Evolutionary conservation across 2,113 vertebrate genomes (phyloP).

Genomic region (Hucho hucho): DNA sequence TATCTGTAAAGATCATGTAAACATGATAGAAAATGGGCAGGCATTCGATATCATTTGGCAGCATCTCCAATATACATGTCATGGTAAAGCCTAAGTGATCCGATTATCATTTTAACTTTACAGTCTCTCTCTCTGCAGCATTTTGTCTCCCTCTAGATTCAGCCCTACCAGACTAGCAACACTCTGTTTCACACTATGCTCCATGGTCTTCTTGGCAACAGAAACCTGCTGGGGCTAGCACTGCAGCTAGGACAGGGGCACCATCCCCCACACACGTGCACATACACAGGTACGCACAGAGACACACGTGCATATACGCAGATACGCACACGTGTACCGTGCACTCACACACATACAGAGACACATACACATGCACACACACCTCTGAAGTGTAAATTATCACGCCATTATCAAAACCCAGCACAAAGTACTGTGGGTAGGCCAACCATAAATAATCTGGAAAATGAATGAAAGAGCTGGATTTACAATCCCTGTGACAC

Average conservation of each 20-base stretch:
- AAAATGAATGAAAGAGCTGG: background rate
- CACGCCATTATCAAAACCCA: background rate
- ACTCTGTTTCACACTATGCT: slow-evolving; percentile 5
- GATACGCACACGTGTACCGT: no score
- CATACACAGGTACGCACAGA: background rate
- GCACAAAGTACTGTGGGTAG: background rate
- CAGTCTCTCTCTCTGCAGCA: slow-evolving; percentile 50
- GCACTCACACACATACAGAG: no score
- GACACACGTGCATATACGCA: background rate
- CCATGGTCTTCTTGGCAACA: slow-evolving; percentile 11
- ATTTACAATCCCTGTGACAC: background rate
- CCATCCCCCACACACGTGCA: background rate
- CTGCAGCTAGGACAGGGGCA: background rate
- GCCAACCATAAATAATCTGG: slow-evolving; percentile 1
- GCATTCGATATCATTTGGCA: no score
- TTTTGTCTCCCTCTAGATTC: slow-evolving; percentile 19
- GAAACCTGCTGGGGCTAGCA: slow-evolving; percentile 6
- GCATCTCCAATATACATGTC: background rate
- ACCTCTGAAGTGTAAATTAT: background rate
- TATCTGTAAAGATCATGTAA: background rate
- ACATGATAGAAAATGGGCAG: no score
- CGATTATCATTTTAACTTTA: slow-evolving; percentile 15
- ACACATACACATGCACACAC: background rate
- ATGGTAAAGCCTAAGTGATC: no score
- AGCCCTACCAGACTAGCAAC: background rate